A percentile compares a stretch with the other conserved stretches of the same genome.
Conservation (phyloP, 2,797 vertebrate species). For the Danio aesculapii region DNA sequence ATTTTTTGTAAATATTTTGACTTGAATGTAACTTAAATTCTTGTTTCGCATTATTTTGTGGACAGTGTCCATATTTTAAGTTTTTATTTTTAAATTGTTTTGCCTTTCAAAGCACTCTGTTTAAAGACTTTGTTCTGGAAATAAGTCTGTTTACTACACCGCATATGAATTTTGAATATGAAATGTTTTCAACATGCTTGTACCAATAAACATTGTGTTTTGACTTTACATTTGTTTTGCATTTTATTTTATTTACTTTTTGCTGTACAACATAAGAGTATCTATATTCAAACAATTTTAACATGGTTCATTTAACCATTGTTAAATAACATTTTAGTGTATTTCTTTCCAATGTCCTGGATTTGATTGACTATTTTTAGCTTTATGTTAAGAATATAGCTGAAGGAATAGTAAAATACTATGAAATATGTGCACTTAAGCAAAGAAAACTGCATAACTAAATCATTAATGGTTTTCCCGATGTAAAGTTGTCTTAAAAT, state of each 20-base stretch:
- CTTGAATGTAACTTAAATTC: slow-evolving; percentile 73
- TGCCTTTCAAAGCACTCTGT: slow-evolving; percentile 25
- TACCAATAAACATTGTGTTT: slow-evolving; percentile 31
- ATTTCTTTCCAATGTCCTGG: no score
- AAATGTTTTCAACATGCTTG: not conserved
- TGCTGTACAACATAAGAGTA: no score
- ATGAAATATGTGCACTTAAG: no score
- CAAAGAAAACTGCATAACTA: no score
- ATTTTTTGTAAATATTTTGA: slow-evolving; percentile 70
- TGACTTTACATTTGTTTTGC: not conserved
- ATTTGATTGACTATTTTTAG: no score
- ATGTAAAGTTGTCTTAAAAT: not conserved
- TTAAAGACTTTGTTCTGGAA: not conserved
- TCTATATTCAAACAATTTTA: no score
- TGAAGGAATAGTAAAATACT: no score
- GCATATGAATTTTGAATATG: not conserved
- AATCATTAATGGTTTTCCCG: not conserved
- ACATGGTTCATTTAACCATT: no score
- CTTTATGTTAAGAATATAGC: no score
- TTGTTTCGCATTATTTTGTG: slow-evolving; percentile 4
- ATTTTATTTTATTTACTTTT: not conserved
- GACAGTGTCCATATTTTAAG: not conserved
- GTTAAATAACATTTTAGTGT: no score
- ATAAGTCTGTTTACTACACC: not conserved
- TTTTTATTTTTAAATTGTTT: slow-evolving; percentile 11